Evolutionary conservation across 1,140 invertebrate genomes (phyloP).

Genomic region (Cydia strobilella): DNA sequence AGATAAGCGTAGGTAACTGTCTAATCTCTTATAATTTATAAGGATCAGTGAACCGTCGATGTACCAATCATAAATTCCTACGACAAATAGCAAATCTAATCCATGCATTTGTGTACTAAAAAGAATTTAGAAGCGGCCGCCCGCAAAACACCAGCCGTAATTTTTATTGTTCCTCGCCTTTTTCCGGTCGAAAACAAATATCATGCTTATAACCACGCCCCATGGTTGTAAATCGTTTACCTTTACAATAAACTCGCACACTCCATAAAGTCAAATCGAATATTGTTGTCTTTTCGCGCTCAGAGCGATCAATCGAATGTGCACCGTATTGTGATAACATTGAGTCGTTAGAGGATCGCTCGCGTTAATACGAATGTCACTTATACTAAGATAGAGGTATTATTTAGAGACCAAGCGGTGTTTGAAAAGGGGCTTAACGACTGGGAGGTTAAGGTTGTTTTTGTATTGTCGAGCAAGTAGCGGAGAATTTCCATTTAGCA

Average conservation of each 20-base stretch:
- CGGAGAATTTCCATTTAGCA: slow-evolving; percentile 60
- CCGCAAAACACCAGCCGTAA: slow-evolving; percentile 62
- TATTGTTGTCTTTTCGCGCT: slow-evolving; percentile 63
- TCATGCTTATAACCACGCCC: slow-evolving; percentile 57
- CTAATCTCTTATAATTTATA: slow-evolving; percentile 15
- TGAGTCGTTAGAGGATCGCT: slow-evolving; percentile 63
- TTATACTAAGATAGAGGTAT: slow-evolving; percentile 56
- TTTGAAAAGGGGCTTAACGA: slow-evolving; percentile 49
- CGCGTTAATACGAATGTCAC: slow-evolving; percentile 56
- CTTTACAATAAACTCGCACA: slow-evolving; percentile 45
- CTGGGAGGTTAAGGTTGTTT: slow-evolving; percentile 44
- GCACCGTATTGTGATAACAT: slow-evolving; percentile 61
- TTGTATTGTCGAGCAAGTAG: slow-evolving; percentile 36
- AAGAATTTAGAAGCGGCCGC: slow-evolving; percentile 60
- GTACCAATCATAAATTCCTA: slow-evolving; percentile 17
- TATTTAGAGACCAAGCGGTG: slow-evolving; percentile 38
- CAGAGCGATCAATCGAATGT: slow-evolving; percentile 55
- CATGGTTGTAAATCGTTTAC: slow-evolving; percentile 58
- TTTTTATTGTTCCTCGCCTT: slow-evolving; percentile 65
- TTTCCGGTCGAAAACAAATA: slow-evolving; percentile 54
- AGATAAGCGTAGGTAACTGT: slow-evolving; percentile 5
- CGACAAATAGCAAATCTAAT: slow-evolving; percentile 11
- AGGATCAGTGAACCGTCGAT: slow-evolving; percentile 5
- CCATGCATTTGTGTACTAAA: slow-evolving; percentile 58
- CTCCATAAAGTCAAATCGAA: slow-evolving; percentile 59